phyloP scores from a whole-genome alignment of 2,888 invertebrate genomes.

The Amblyjoppa proteus region DNA sequence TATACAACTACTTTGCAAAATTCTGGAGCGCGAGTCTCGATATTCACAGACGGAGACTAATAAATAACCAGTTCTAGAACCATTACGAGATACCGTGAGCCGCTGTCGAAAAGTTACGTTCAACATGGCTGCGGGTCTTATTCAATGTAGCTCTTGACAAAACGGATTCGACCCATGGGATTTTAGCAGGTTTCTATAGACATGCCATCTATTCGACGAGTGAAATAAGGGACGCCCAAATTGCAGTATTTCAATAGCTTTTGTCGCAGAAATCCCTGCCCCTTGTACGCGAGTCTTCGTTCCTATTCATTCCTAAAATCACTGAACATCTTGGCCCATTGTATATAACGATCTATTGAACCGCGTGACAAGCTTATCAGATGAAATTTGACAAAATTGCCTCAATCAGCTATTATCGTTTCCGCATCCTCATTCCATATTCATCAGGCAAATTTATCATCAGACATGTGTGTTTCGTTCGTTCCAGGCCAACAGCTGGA shows the following conservation, averaged over 20 bases:
- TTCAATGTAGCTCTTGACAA: not conserved
- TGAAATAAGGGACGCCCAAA: constrained; percentile 70
- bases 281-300: constrained; percentile 28
- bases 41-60: not conserved
- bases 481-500: constrained; percentile 87
- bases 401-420: not conserved
- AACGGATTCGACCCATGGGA: not conserved
- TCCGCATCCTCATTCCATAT: not conserved
- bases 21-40: not conserved
- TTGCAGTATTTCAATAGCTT: constrained; percentile 72
- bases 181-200: constrained; percentile 10
- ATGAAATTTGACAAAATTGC: not conserved
- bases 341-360: not conserved
- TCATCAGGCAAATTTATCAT: not conserved
- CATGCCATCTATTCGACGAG: constrained; percentile 57
- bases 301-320: constrained; percentile 52
- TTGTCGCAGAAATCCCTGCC: constrained; percentile 66
- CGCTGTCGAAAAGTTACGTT: not conserved
- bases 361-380: not conserved
- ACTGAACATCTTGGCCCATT: constrained; percentile 41
- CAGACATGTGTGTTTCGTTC: not conserved
- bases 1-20: not conserved
- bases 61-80: not conserved
- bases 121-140: not conserved
- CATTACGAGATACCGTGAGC: not conserved